Base-by-base conservation (phyloP, 2,888 invertebrate genomes). In the Saturnia pavonia region DNA sequence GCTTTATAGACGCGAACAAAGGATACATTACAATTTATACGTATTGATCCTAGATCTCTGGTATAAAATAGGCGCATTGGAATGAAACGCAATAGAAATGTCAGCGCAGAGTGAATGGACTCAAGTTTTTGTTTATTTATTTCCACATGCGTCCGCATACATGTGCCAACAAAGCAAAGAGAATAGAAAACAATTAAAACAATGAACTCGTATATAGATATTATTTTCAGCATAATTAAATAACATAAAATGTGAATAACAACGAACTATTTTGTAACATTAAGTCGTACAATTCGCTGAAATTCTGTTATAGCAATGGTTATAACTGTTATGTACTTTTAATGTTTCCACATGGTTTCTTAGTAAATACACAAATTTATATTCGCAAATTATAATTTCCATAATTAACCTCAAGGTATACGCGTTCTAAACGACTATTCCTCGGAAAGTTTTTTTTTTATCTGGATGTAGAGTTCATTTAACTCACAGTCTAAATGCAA, bases 51-150 rank as follows among this genome's bases (percentile, higher is more conserved):
- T 73, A 70, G 67, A 54, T 60, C 57, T 60, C 14, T 60, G 14
- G 14, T 80, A 85, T 80, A 83, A 85, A 88, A 88, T 85, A 79
- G 79, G 77, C 80, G 79, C 82, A 91, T 89, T 88, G 90, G 89
- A 91, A 90, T 86, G 84, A 83, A 85, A 83, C 84, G 78, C 83
- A 83, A 82, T 85, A 88, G 86, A 92, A 92, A 93, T 92, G 92
- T 92, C 93, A 93, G 87, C 85, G 80, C 85, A 81, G 88, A 89
- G 91, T 92, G 91, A 93, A 93, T 91, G 92, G 92, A 91, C 91
- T 89, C 87, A 80, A 87, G 84, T 86, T 89, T 88, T 88, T 88
- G 87, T 89, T 89, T 69, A 84, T 91, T 90, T 90, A 88, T 90
- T 88, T 85, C 79, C 86, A 83, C 84, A 86, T 89, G 88, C 85